Conservation (phyloP, 2,888 invertebrate genomes). For the Loripinus fragilis region DNA sequence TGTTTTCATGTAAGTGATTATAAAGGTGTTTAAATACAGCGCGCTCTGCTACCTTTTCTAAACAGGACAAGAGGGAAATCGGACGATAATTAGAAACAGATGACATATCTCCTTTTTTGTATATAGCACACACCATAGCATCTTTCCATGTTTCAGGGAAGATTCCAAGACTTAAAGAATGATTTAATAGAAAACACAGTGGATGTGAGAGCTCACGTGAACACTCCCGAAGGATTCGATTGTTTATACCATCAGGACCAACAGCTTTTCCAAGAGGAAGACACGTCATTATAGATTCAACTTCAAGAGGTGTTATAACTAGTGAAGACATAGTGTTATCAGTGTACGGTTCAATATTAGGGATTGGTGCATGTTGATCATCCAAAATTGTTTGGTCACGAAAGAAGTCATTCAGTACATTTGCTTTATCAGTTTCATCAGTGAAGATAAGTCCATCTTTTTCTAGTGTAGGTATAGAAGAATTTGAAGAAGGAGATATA, state of each 20-base stretch:
- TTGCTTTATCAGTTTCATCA: not conserved
- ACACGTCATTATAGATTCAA: too few species aligned
- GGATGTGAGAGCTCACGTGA: conserved; percentile 14
- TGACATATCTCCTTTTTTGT: conserved; percentile 18
- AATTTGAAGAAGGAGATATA: not conserved
- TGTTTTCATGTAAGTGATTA: conserved; percentile 1
- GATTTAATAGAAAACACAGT: conserved; percentile 27
- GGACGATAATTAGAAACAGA: conserved; percentile 31
- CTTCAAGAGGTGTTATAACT: not conserved
- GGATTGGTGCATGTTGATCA: too few species aligned
- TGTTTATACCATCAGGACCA: conserved; percentile 23
- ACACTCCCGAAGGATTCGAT: conserved; percentile 15
- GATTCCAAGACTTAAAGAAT: not conserved
- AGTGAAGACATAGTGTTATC: not conserved
- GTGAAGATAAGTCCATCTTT: not conserved
- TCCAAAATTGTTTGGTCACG: too few species aligned
- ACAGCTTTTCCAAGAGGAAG: not conserved
- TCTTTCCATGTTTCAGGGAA: conserved; percentile 30
- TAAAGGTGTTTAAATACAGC: conserved; percentile 19
- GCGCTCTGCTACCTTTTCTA: conserved; percentile 14
- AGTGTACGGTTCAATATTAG: too few species aligned
- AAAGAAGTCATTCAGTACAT: too few species aligned
- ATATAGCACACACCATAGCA: conserved; percentile 22
- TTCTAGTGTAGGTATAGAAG: too few species aligned
- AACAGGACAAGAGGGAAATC: conserved; percentile 14